Conservation (phyloP, 2,797 vertebrate genomes). For the Chelon labrosus region DNA sequence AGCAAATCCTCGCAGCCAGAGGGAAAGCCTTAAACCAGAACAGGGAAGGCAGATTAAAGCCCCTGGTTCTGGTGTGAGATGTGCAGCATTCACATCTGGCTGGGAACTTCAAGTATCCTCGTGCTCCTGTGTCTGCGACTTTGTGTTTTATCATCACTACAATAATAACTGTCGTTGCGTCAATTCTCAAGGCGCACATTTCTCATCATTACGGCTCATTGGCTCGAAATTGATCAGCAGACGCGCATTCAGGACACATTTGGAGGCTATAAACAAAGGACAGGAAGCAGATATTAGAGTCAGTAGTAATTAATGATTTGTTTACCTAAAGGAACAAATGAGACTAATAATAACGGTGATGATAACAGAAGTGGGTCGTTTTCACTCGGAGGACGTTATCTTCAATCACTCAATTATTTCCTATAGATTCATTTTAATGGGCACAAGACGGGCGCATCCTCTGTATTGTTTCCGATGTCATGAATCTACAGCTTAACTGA, state of each 20-base stretch:
- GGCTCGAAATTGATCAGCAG: conserved; percentile 30
- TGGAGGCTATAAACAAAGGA: conserved; percentile 18
- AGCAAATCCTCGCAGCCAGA: too few relatives aligned
- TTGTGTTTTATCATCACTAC: too few relatives aligned
- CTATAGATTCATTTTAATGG: too few relatives aligned
- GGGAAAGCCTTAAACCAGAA: too few relatives aligned
- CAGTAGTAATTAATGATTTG: conserved; percentile 26
- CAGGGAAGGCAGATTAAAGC: too few relatives aligned
- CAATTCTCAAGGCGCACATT: not conserved
- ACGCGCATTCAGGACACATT: not conserved
- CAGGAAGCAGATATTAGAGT: conserved; percentile 25
- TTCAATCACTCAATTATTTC: conserved; percentile 2
- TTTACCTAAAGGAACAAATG: conserved; percentile 39
- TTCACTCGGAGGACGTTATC: not conserved
- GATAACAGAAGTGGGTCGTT: too few relatives aligned
- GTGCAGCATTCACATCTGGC: too few relatives aligned
- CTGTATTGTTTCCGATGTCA: conserved; percentile 8
- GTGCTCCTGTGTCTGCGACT: not conserved
- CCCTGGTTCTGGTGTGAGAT: too few relatives aligned
- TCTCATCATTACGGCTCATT: conserved; percentile 37
- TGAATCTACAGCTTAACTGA: not conserved
- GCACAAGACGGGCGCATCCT: not conserved
- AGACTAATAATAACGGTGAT: conserved; percentile 4
- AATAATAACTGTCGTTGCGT: conserved; percentile 6
- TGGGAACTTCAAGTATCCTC: too few relatives aligned